Base-by-base conservation (phyloP, 2,888 invertebrate species). In the Prosopocoilus inquinatus region DNA sequence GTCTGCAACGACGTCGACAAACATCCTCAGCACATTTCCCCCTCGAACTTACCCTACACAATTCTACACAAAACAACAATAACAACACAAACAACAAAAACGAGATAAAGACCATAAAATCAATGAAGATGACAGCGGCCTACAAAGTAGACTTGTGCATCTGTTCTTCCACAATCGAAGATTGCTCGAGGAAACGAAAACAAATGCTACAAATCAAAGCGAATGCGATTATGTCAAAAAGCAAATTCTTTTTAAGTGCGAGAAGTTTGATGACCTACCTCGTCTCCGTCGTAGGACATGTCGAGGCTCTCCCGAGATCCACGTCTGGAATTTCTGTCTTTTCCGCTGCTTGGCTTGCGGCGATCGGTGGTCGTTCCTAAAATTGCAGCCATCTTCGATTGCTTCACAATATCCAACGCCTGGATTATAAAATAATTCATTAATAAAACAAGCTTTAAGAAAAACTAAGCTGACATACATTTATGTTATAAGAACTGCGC, bases 341-440 rank as follows among this genome's bases (percentile, higher is more conserved):
- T 73, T 12, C 70, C 63, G 46, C 71, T 69, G 45, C 67, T 64
- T 8, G 63, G 59, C 52, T 80, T 80, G 59, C 82, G 78, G 56
- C 80, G 70, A 64, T 76, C 76, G 63, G 76, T 75, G 53, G 78
- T 83, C 67, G 83, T 84, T 55, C 84, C 84, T 67, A 90, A 78
- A 64, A 89, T 81, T 75, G 87, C 88, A 63, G 85, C 85, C 68
- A 90, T 89, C 74, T 94, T 92, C 54, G 93, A 89, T 82, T 94
- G 93, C 80, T 94, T 94, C 74, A 94, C 93, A 74, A 94, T 88
- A 82, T 95, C 95, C 81, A 94, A 82, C 63, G 94, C 94, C 91
- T 92, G 48, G 45, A 46, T 9, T 33, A 50, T 41, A 49, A 41
- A 39, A 55, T 50, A 28, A 28, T 5, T 28, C 20, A 5, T 28